phyloP scores from a whole-genome alignment of 2,113 vertebrate species.

The Phocoena sinus region DNA sequence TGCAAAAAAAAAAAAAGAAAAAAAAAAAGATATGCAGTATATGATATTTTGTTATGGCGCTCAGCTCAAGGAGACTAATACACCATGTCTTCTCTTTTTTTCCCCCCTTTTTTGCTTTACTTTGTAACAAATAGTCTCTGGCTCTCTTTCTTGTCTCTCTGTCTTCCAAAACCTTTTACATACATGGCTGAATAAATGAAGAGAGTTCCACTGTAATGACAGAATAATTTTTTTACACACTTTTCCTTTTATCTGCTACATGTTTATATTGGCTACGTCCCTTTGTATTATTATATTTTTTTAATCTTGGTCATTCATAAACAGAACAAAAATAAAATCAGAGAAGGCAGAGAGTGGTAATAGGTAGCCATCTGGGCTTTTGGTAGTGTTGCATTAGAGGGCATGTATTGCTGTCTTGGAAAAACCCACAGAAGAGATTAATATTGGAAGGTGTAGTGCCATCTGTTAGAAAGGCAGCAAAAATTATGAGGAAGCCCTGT shows the following conservation, averaged over 20 bases:
- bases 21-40: neutral
- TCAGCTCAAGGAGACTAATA: neutral
- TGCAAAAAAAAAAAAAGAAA: too few relatives aligned
- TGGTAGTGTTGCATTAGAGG: slow-evolving; percentile 50
- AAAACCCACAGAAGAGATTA: slow-evolving; percentile 43
- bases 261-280: neutral
- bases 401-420: slow-evolving; percentile 44
- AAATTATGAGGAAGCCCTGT: neutral
- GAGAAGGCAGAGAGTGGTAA: slow-evolving; percentile 52
- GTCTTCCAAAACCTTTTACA: slow-evolving; percentile 40
- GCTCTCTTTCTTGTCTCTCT: neutral
- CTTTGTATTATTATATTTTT: neutral
- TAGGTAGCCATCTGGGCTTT: slow-evolving; percentile 64
- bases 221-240: slow-evolving; percentile 30
- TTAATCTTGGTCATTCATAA: neutral
- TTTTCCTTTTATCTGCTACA: slow-evolving; percentile 61
- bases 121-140: slow-evolving; percentile 29
- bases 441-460: slow-evolving; percentile 58
- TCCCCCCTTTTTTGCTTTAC: neutral
- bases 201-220: slow-evolving; percentile 58
- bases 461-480: slow-evolving; percentile 55
- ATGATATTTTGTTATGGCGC: neutral
- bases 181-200: slow-evolving; percentile 59
- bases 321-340: slow-evolving; percentile 69
- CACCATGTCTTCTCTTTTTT: neutral